phyloP scores from a whole-genome alignment of 2,888 invertebrate species.

The Caenorhabditis japonica region DNA sequence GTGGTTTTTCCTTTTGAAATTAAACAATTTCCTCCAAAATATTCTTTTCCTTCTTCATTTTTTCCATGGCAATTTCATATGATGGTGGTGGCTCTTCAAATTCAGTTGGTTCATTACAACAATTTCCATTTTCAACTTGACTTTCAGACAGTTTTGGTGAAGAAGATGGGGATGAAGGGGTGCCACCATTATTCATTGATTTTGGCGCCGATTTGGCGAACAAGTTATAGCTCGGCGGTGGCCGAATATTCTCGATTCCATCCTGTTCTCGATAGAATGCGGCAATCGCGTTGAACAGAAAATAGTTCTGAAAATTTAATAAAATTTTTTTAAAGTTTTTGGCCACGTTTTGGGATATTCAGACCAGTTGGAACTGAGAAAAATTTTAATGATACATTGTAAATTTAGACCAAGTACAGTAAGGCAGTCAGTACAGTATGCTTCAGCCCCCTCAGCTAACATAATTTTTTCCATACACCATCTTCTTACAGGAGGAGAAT shows the following conservation, averaged over 20 bases:
- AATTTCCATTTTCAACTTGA: background rate
- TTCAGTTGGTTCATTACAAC: no score
- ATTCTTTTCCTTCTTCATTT: conserved; percentile 22
- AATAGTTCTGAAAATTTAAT: conserved; percentile 50
- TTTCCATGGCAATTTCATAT: conserved; percentile 44
- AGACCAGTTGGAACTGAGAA: no score
- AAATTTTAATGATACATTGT: no score
- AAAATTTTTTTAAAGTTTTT: background rate
- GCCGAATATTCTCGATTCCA: conserved; percentile 32
- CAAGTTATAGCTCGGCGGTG: conserved; percentile 51
- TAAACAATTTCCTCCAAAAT: conserved; percentile 11
- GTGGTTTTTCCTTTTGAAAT: conserved; percentile 3
- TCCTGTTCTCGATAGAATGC: conserved; percentile 49
- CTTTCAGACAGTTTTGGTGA: background rate
- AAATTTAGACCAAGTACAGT: no score
- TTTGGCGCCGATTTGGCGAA: conserved; percentile 37
- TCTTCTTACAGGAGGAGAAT: no score
- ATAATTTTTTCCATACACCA: no score
- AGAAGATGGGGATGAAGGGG: background rate
- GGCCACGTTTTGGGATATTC: background rate
- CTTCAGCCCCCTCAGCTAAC: no score
- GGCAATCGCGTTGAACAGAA: conserved; percentile 59
- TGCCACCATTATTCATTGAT: background rate
- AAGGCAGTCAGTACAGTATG: no score
- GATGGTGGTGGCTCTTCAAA: conserved; percentile 30